These are phyloP conservation scores for Apocrypta bakeri DNA, from an alignment of 1,140 invertebrate species.

Conservation along the genomic window DNA sequence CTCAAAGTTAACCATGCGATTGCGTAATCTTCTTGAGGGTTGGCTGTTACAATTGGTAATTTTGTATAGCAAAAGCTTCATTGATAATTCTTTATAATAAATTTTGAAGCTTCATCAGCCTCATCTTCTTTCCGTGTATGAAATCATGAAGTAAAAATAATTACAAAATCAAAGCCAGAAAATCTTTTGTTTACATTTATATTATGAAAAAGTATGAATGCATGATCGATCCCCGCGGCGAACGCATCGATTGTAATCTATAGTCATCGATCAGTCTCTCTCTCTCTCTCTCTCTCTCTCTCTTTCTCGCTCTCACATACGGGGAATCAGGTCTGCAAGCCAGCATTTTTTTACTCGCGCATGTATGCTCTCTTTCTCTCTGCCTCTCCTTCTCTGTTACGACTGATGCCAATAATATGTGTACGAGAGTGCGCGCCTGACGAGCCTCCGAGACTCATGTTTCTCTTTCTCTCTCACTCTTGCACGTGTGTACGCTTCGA, in stretches of 20 bases:
- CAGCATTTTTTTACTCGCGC: not conserved
- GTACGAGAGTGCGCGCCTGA: not conserved
- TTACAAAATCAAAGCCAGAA: too few relatives aligned
- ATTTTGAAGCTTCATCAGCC: too few relatives aligned
- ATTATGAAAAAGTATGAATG: too few relatives aligned
- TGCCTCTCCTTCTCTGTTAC: constrained; percentile 45
- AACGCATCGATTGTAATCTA: constrained; percentile 27
- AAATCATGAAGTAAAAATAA: too few relatives aligned
- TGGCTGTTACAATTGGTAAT: too few relatives aligned
- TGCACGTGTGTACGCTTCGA: constrained; percentile 25
- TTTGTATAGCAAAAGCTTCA: too few relatives aligned
- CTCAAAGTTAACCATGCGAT: too few relatives aligned
- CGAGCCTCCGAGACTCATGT: constrained; percentile 37
- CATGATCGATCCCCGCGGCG: constrained; percentile 17
- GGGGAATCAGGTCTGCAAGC: constrained; percentile 13
- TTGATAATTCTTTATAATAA: too few relatives aligned
- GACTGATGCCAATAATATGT: not conserved
- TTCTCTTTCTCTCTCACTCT: constrained; percentile 3
- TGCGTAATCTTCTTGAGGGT: too few relatives aligned
- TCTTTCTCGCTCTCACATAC: not conserved
- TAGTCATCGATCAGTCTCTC: not conserved
- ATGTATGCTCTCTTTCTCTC: constrained; percentile 33
- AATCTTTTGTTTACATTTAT: too few relatives aligned
- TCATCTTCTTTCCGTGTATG: too few relatives aligned
- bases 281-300: constrained; percentile 16